Base-by-base conservation (phyloP, 2,888 invertebrate genomes). In the Apamea anceps region DNA sequence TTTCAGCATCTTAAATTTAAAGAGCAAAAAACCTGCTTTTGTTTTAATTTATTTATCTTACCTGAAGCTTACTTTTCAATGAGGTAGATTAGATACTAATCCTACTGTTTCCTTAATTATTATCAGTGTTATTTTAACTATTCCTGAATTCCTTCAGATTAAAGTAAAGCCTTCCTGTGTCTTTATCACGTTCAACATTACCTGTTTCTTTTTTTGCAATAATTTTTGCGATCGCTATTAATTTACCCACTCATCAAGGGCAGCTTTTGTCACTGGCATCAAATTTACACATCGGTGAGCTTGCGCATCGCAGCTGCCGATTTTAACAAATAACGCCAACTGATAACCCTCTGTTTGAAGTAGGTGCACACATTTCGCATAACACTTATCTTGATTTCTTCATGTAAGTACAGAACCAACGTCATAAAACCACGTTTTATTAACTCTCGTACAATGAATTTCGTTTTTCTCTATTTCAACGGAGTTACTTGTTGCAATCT, bases 161-260 rank as follows among this genome's bases (percentile, higher is more conserved):
- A 32, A 37, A 37, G n/a, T 15, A 51, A n/a, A 60, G 15, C 15
- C 5, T 54, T 1, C 21, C 21, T 45, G 1, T 32, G 60, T 84
- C 0, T 45, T 62, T 32, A 28, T 6, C 1, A 7, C 5, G 28
- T 28, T 54, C 42, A 72, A 78, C 71, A 37, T 75, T 77, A 74
- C 74, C 82, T 77, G 76, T 12, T 67, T 32, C n/a, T 74, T 76
- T 78, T 88, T 89, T 85, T 75, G 75, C 67, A 77, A 82, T 79
- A 81, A 83, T 84, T 85, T 86, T 88, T 90, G 85, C 82, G 76
- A 86, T 80, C 74, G 82, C 85, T 90, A 86, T 94, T 94, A 94
- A 95, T 95, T 95, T 95, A 94, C 93, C 93, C 90, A 91, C 93
- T 95, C 94, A 96, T 96, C 95, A 94, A 93, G 94, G 90, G 91